These are phyloP conservation scores for Monochamus saltuarius DNA, from an alignment of 1,140 invertebrate genomes.

Conservation along the genomic window DNA sequence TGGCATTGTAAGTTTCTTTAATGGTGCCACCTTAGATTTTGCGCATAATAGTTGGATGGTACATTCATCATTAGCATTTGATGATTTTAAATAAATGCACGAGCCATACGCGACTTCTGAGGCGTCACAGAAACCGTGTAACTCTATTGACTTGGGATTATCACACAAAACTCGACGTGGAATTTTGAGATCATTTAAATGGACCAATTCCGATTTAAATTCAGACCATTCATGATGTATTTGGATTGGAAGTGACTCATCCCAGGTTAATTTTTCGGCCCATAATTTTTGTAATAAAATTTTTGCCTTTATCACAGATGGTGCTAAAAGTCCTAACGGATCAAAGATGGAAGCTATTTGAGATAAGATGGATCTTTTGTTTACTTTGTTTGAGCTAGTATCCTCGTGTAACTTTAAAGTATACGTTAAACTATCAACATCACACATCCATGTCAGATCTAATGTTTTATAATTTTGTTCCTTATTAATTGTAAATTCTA, in stretches of 20 bases:
- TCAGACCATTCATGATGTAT: constrained; percentile 5
- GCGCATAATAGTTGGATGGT: no score
- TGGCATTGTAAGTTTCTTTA: no score
- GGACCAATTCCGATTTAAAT: no score
- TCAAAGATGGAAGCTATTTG: constrained; percentile 45
- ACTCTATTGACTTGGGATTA: no score
- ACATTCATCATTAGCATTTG: no score
- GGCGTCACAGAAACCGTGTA: no score
- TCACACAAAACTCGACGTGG: no score
- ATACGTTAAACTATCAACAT: constrained; percentile 6
- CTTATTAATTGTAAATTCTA: background rate
- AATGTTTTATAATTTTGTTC: constrained; percentile 15
- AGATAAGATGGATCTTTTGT: constrained; percentile 30
- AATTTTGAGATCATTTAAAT: no score
- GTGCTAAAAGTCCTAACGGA: constrained; percentile 50
- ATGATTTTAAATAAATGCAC: no score
- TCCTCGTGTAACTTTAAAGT: background rate
- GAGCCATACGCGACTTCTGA: no score
- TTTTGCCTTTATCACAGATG: constrained; percentile 50
- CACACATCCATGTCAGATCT: constrained; percentile 11
- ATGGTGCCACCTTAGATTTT: constrained; percentile 44
- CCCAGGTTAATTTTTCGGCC: constrained; percentile 28
- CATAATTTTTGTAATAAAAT: constrained; percentile 54
- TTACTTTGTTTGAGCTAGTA: background rate
- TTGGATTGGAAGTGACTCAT: constrained; percentile 23